Evolutionary conservation across 1,140 invertebrate genomes (phyloP), one percentile per base, ranked within the genome.

Genomic region (Andricus grossulariae): DNA sequence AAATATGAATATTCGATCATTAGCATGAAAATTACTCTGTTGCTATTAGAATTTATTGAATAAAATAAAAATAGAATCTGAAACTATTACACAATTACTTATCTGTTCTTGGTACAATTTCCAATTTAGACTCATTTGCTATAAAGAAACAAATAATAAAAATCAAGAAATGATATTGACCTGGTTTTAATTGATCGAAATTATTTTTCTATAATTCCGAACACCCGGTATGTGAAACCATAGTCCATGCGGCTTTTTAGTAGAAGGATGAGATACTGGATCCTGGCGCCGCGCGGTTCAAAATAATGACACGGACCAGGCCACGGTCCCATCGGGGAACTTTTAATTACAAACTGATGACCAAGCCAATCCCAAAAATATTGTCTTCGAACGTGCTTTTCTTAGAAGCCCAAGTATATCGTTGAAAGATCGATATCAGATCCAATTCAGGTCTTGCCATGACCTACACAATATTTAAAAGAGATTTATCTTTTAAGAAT

Each of bases 261-360:
- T 76, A 77, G 84, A 83, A 85, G 85, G 86, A 90, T 88, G 88
- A 91, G 87, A 88, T 89, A 91, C 84, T 87, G 83, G 88, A 79
- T 88, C 84, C 84, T 90, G 88, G 90, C 88, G 89, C 90, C 90
- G 87, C 85, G 84, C 85, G 84, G 85, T 86, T 85, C 85, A 83
- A 89, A 90, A 90, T 91, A 91, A 91, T 91, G 90, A 90, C 90
- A 91, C 87, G 82, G 86, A 72, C 82, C 75, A 55, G 79, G 77
- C 82, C 77, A 75, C 75, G 79, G 86, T 89, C 86, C 83, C 85
- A 87, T 87, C 86, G 83, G 85, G 82, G 85, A 89, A 88, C 85
- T 91, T 91, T 90, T 91, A 91, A 91, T 91, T 91, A 91, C 90
- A 84, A 90, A 86, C 86, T 89, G 89, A 90, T 91, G 89, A 91